Evolutionary conservation across 2,113 vertebrate species (phyloP), one percentile per base, ranked within the genome.

Genomic region (Channa argus): DNA sequence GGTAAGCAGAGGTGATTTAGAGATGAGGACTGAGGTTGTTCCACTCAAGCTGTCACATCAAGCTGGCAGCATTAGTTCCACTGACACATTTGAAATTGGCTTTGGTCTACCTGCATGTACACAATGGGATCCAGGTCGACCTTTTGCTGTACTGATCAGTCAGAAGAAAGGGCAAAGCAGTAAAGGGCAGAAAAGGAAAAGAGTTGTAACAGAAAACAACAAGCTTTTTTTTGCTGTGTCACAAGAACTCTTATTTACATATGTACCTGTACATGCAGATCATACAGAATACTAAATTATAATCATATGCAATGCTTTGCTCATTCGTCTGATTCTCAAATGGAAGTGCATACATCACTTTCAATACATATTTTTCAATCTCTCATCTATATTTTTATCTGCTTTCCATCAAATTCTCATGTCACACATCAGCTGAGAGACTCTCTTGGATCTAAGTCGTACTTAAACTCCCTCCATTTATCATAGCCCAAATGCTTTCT

Each of bases 51-150:
- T 91, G 88, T 90, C 90, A 92, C 84, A 56, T 80, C 74, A 77
- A 77, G 80, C 84, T 79, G 73, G 82, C 75, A 71, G 80, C 75
- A 77, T 83, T 90, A 74, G 71, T 80, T 87, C 85, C 77, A 70
- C 78, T 90, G 90, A 92, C 93, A 93, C 84, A 66, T 88, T 81
- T 84, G 82, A 91, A 91, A 93, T 91, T 89, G 85, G 87, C 89
- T 92, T 86, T 84, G 84, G 70, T 90, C 83, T 84, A 86, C 80
- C 82, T 86, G 83, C 41, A 81, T 81, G 71, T 60, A 59, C 71
- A 71, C 65, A 56, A 43, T 24, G 8, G 61, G 72, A 79, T 83
- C 69, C 82, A 70, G 76, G 50, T 63, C 67, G 54, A 86, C 83
- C 81, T 76, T 77, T 79, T 62, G 67, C 60, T 41, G 80, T 54